Evolutionary conservation across 1,140 invertebrate genomes (phyloP).

Genomic region (Orius laevigatus): DNA sequence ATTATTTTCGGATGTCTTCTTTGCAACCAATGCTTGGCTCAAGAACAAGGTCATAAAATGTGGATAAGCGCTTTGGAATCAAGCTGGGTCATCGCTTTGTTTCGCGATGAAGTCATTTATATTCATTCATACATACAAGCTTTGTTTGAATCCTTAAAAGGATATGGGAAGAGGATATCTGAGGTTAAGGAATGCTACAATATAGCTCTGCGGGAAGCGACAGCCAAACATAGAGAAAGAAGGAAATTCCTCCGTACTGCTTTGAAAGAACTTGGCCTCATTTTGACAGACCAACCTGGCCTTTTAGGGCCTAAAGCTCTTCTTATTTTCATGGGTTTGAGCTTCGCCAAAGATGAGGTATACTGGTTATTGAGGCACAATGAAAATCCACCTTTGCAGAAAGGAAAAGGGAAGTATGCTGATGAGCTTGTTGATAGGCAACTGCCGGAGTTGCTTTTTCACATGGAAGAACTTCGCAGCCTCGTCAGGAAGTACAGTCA

Average conservation of each 20-base stretch:
- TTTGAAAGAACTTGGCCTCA: constrained; percentile 84
- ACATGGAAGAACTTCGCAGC: constrained; percentile 87
- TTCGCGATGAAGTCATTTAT: constrained; percentile 92
- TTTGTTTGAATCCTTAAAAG: constrained; percentile 92
- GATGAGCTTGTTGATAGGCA: constrained; percentile 88
- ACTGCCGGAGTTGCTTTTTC: constrained; percentile 91
- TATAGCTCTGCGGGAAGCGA: constrained; percentile 72
- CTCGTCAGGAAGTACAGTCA: constrained; percentile 87
- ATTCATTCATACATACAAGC: constrained; percentile 85
- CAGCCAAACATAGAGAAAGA: constrained; percentile 69
- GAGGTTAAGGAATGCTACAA: constrained; percentile 91
- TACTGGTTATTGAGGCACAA: constrained; percentile 91
- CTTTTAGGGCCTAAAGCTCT: constrained; percentile 93
- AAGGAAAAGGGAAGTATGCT: constrained; percentile 65
- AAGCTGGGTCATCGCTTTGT: constrained; percentile 85
- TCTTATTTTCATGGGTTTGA: constrained; percentile 89
- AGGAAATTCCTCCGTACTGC: constrained; percentile 92
- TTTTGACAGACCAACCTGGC: constrained; percentile 95
- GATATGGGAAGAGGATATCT: constrained; percentile 76
- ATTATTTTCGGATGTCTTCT: constrained; percentile 87
- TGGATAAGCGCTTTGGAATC: constrained; percentile 84
- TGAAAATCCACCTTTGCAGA: constrained; percentile 81
- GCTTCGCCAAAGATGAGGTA: constrained; percentile 90
- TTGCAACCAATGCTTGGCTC: constrained; percentile 67
- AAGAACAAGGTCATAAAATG: constrained; percentile 68